phyloP scores from a whole-genome alignment of 2,113 vertebrate genomes.

The Podiceps cristatus region DNA sequence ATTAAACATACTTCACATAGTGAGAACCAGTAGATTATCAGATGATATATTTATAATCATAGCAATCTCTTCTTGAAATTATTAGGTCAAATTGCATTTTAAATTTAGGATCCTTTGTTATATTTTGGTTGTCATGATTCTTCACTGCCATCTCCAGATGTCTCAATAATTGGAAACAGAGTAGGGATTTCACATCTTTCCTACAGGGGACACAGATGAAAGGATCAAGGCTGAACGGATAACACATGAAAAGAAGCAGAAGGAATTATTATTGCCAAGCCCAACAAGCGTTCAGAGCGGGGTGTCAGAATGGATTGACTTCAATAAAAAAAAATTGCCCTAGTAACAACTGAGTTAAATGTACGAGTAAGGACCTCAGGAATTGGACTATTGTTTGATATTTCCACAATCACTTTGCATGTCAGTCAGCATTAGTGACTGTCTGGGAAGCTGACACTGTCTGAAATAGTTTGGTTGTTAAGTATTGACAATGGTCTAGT shows the following conservation, averaged over 20 bases:
- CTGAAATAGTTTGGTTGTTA: not conserved
- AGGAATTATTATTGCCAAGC: constrained; percentile 59
- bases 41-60: not conserved
- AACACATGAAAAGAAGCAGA: constrained; percentile 71
- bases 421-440: constrained; percentile 50
- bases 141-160: constrained; percentile 16
- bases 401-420: constrained; percentile 46
- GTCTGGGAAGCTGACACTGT: constrained; percentile 2
- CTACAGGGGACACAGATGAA: constrained; percentile 61
- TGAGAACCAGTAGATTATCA: not conserved
- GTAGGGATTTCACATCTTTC: constrained; percentile 33
- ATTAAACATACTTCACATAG: not conserved
- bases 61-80: not conserved
- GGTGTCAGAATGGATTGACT: constrained; percentile 61
- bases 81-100: not conserved
- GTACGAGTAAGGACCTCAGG: constrained; percentile 40
- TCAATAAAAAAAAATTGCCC: constrained; percentile 41
- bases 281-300: constrained; percentile 44
- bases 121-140: constrained; percentile 2
- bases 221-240: constrained; percentile 58
- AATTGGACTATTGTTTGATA: constrained; percentile 18
- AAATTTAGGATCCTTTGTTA: not conserved
- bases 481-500: not conserved
- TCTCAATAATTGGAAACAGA: constrained; percentile 52
- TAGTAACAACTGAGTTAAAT: constrained; percentile 22